A percentile compares a stretch with the other conserved stretches of the same genome.
These are phyloP conservation scores for Brachionus asplanchnoidis DNA, from an alignment of 1,140 invertebrate genomes.

Conservation along the genomic window DNA sequence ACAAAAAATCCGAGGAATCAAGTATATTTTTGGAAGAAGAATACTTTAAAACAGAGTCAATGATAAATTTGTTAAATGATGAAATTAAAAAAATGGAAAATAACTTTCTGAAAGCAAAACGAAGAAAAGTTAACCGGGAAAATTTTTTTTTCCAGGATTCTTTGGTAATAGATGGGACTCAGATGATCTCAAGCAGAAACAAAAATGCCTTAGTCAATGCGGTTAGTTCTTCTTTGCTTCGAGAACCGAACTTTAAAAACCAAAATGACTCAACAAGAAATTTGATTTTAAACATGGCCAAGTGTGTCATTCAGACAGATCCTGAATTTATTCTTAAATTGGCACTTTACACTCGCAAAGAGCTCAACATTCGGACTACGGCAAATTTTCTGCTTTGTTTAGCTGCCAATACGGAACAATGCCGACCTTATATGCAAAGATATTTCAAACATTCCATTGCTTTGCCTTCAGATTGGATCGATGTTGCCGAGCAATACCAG, in stretches of 20 bases:
- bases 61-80: neutral
- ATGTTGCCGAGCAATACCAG: conserved; percentile 58
- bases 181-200: neutral
- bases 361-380: conserved; percentile 58
- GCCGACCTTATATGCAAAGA: conserved; percentile 54
- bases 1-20: neutral
- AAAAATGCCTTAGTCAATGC: neutral
- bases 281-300: conserved; percentile 46
- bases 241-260: conserved; percentile 52
- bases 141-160: neutral
- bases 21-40: conserved; percentile 13
- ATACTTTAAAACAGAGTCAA: conserved; percentile 5
- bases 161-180: neutral
- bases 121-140: neutral
- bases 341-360: conserved; percentile 57
- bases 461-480: conserved; percentile 60
- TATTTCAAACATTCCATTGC: conserved; percentile 54
- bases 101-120: neutral
- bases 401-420: conserved; percentile 50
- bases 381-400: conserved; percentile 58
- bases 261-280: conserved; percentile 47
- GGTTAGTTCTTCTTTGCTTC: conserved; percentile 49
- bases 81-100: neutral
- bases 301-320: conserved; percentile 51
- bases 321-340: conserved; percentile 60